Base-by-base conservation (phyloP, 2,797 vertebrate species). In the Thripadectes ignobilis region DNA sequence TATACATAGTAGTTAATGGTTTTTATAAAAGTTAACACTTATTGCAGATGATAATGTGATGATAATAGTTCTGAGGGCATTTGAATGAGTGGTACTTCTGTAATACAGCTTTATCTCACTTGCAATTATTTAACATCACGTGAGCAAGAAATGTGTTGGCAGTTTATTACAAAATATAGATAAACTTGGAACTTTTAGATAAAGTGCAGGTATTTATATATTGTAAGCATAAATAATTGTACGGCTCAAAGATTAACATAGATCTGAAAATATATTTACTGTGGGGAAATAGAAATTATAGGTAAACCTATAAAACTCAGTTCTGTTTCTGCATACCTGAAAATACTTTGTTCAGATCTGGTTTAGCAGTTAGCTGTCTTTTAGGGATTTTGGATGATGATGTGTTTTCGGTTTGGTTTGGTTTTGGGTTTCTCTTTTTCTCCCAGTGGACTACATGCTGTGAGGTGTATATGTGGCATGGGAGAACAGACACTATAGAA, bases 391-490 rank as follows among this genome's bases (percentile, higher is more conserved):
- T 48, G 8, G 14, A 14, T 69, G 30, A 12, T 41, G n/a, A 8
- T 32, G 15, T n/a, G n/a, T 38, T 41, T 68, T 6, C 30, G 66
- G 58, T 9, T 38, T 41, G 38, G 20, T 61, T 61, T 18, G 12
- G 8, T 26, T n/a, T 46, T 12, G 11, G 8, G 4, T 39, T 66
- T 26, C 14, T 7, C 21, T 13, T 11, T 9, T 79, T 36, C 29
- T 38, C 7, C 2, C 14, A n/a, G 0, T 36, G 36, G 10, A 36
- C 29, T 67, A 2, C 2, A 0, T 48, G 12, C 22, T 79, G 13
- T 69, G 34, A 73, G 15, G 30, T 29, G 19, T 26, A 29, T 8
- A 2, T 41, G 34, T 1, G 59, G 23, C 6, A 6, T 69, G 48
- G 46, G 68, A 72, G 39, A 92, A 85, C 30, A 10, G 20, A 36